A percentile compares a stretch with the other conserved stretches of the same genome.
phyloP scores from a whole-genome alignment of 2,113 vertebrate genomes.

The Platycercus adscitus region DNA sequence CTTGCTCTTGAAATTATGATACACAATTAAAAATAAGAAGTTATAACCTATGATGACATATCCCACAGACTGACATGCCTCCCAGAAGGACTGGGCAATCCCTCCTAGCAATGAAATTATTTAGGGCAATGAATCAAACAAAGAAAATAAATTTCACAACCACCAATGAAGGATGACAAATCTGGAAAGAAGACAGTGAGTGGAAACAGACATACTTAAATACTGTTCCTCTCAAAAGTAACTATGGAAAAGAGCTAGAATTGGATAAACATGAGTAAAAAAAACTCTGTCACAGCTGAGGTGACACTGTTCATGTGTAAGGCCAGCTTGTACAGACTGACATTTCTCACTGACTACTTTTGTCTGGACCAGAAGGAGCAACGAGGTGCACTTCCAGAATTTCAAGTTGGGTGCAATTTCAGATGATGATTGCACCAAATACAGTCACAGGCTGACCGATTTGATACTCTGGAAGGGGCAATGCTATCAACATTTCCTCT shows the following conservation, averaged over 20 bases:
- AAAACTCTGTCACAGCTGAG: background rate
- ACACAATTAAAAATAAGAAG: background rate
- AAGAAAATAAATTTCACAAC: background rate
- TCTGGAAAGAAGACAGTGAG: background rate
- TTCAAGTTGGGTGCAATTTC: background rate
- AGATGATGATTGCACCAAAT: background rate
- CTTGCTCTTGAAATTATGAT: background rate
- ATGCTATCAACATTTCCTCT: rapidly evolving
- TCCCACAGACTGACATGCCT: background rate
- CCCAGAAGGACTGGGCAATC: background rate
- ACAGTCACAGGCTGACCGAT: background rate
- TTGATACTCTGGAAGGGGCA: background rate
- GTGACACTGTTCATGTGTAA: background rate
- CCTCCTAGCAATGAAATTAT: background rate
- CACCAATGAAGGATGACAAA: background rate
- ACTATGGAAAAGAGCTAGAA: background rate
- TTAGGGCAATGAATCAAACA: background rate
- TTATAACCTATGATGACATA: background rate
- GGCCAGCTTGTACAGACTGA: background rate
- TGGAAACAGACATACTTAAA: background rate
- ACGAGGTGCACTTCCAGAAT: background rate
- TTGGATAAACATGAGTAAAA: background rate
- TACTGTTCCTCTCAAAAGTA: background rate
- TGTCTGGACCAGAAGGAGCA: background rate
- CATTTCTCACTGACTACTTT: background rate